phyloP scores from a whole-genome alignment of 1,140 invertebrate genomes.

The Zaprionus gabonicus region DNA sequence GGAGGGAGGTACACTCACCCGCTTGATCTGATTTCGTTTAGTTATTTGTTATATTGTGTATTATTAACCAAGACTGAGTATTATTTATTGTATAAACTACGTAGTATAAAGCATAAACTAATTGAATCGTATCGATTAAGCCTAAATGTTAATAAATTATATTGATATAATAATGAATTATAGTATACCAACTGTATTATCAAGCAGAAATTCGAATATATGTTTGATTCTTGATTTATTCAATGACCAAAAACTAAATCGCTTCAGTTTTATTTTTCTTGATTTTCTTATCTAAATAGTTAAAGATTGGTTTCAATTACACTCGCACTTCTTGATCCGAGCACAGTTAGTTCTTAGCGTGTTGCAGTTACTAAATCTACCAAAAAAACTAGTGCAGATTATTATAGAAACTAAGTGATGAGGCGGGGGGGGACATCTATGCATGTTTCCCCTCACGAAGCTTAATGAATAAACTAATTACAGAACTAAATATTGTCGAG shows the following conservation, averaged over 20 bases:
- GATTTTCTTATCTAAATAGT: not conserved
- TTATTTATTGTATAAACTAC: conserved; percentile 68
- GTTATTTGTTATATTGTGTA: conserved; percentile 72
- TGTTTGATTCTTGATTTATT: not conserved
- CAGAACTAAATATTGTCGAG: conserved; percentile 57
- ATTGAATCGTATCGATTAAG: conserved; percentile 57
- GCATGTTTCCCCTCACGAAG: not conserved
- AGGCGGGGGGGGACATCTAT: not conserved
- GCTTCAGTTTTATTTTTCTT: not conserved
- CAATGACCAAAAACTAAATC: not conserved
- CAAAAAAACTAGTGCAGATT: conserved; percentile 13
- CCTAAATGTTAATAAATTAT: conserved; percentile 57
- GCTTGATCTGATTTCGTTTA: conserved; percentile 56
- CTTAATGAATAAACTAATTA: conserved; percentile 29
- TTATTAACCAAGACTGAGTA: conserved; percentile 71
- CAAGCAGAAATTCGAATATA: not conserved
- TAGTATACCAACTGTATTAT: conserved; percentile 10
- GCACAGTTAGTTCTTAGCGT: conserved; percentile 46
- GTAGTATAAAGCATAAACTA: conserved; percentile 48
- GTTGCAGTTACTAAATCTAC: conserved; percentile 46
- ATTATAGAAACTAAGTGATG: conserved; percentile 22
- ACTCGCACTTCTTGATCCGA: conserved; percentile 44
- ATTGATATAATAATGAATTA: conserved; percentile 32
- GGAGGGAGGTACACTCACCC: not conserved
- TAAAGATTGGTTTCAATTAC: conserved; percentile 26